Percentiles rank a stretch among this genome's conserved stretches.
Conservation (phyloP, 2,797 vertebrate species). For the Microchirus variegatus region DNA sequence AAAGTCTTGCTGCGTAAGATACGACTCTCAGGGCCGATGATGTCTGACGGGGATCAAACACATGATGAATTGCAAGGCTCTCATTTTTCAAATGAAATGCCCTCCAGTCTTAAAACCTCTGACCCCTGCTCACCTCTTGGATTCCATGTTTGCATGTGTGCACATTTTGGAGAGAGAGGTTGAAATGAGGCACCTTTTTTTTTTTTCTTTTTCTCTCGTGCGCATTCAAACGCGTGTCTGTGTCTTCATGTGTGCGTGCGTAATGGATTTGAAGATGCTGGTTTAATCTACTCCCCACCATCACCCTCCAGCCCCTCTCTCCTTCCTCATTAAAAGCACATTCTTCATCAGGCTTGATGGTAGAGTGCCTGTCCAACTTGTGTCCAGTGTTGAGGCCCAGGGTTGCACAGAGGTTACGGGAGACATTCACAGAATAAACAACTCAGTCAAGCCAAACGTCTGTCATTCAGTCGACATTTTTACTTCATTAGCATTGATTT, state of each 20-base stretch:
- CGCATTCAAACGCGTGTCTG: conserved; percentile 13
- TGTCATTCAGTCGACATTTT: conserved; percentile 39
- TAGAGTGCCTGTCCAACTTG: conserved; percentile 63
- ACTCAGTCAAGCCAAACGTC: conserved; percentile 32
- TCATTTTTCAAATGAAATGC: conserved; percentile 60
- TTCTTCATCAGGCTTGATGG: conserved; percentile 66
- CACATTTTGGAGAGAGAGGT: conserved; percentile 5
- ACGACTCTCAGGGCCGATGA: conserved; percentile 11
- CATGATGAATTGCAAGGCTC: conserved; percentile 65
- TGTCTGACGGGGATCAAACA: conserved; percentile 58
- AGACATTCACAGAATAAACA: conserved; percentile 45
- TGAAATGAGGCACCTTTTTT: background rate
- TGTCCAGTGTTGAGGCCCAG: conserved; percentile 35
- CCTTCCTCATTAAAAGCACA: conserved; percentile 58
- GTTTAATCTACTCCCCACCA: conserved; percentile 43
- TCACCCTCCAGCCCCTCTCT: conserved; percentile 12
- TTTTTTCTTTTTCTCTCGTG: background rate
- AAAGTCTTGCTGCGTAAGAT: conserved; percentile 15
- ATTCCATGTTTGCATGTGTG: conserved; percentile 32
- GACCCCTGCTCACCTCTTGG: conserved; percentile 55
- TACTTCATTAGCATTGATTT: conserved; percentile 60
- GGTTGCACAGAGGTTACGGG: conserved; percentile 52
- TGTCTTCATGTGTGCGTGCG: conserved; percentile 44
- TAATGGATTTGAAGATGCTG: conserved; percentile 56
- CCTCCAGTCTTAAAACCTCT: conserved; percentile 64